Percentiles rank a stretch among this genome's conserved stretches.
phyloP scores from a whole-genome alignment of 2,888 invertebrate species.

The Mesochorus sp. region DNA sequence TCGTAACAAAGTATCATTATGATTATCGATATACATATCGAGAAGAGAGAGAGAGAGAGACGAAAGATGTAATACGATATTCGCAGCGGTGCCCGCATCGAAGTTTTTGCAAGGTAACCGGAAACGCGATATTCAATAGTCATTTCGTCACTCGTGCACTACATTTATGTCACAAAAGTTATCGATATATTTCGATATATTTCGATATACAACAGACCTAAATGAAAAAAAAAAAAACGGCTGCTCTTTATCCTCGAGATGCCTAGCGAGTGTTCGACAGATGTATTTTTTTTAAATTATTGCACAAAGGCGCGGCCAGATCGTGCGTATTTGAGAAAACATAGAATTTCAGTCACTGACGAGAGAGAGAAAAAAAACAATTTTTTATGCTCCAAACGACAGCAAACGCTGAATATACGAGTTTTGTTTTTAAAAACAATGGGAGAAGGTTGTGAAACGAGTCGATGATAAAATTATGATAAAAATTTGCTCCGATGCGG shows the following conservation, averaged over 20 bases:
- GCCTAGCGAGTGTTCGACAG: background rate
- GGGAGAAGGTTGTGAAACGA: no score
- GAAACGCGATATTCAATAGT: conserved; percentile 27
- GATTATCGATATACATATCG: background rate
- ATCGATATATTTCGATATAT: background rate
- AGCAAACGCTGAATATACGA: no score
- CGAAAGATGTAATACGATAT: conserved; percentile 51
- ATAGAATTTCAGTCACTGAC: background rate
- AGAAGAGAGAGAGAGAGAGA: background rate
- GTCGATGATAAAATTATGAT: no score
- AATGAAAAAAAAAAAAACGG: no score
- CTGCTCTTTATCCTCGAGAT: no score
- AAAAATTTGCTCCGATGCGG: no score
- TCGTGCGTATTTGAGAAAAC: background rate
- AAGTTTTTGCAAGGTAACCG: conserved; percentile 29
- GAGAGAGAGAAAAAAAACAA: no score
- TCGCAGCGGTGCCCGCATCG: conserved; percentile 22
- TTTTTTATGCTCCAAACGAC: background rate
- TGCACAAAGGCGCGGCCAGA: background rate
- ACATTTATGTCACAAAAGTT: background rate
- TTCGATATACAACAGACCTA: no score
- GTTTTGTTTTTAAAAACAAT: no score
- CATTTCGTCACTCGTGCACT: background rate
- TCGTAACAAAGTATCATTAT: background rate
- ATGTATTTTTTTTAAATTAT: background rate